These are phyloP conservation scores for Polydrusus pterygomalis DNA, from an alignment of 2,888 invertebrate genomes.

Conservation along the genomic window DNA sequence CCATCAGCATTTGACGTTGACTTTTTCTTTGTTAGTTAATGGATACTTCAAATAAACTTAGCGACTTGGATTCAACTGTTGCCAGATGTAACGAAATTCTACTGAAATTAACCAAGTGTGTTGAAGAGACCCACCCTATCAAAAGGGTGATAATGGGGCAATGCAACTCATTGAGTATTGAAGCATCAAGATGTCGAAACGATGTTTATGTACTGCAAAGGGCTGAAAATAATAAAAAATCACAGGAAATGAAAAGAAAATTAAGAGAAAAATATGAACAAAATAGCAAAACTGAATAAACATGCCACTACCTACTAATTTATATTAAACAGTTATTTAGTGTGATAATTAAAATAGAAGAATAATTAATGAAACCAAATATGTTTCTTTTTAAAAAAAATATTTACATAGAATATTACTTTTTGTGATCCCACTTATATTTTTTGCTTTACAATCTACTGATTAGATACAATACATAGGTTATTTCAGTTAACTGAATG, in stretches of 20 bases:
- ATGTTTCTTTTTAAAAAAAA: too few relatives aligned
- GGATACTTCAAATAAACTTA: neutral
- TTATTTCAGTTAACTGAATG: too few relatives aligned
- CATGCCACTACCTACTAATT: neutral
- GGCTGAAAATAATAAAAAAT: conserved; percentile 24
- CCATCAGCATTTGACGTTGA: too few relatives aligned
- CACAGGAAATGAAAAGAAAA: conserved; percentile 20
- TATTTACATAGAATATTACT: too few relatives aligned
- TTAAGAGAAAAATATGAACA: neutral
- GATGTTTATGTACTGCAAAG: neutral
- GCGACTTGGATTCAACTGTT: conserved; percentile 2
- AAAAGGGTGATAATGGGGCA: neutral
- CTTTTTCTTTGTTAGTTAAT: neutral
- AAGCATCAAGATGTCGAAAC: conserved; percentile 12
- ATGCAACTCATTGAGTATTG: conserved; percentile 11
- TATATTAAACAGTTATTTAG: neutral
- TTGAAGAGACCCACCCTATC: neutral
- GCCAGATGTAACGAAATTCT: conserved; percentile 24
- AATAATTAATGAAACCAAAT: too few relatives aligned
- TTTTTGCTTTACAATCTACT: too few relatives aligned
- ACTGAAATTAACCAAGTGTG: neutral
- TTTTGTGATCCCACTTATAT: too few relatives aligned
- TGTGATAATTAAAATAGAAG: neutral
- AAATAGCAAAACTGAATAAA: neutral
- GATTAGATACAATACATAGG: too few relatives aligned